Evolutionary conservation across 2,797 vertebrate genomes (phyloP).

Genomic region (Setipinna tenuifilis): DNA sequence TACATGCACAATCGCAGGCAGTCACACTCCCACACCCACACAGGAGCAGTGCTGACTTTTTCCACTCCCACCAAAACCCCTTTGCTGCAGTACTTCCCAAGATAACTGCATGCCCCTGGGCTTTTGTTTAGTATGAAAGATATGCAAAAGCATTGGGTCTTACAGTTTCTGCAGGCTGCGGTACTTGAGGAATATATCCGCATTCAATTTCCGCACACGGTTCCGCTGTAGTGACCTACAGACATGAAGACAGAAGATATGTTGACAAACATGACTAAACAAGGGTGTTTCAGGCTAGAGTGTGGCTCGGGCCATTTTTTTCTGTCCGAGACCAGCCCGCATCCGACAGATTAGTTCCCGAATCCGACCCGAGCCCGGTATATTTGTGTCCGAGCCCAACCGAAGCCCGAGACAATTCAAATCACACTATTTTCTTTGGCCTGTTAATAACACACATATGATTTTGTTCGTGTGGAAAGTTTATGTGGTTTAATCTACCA

Average conservation of each 20-base stretch:
- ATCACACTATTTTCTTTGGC: no score
- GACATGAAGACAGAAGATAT: constrained; percentile 36
- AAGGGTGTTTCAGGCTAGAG: no score
- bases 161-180: constrained; percentile 88
- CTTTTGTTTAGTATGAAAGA: neutral
- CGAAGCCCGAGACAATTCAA: no score
- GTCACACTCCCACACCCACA: constrained; percentile 19
- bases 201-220: constrained; percentile 80
- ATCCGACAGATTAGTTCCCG: no score
- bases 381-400: no score
- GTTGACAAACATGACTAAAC: neutral
- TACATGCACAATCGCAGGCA: neutral
- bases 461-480: no score
- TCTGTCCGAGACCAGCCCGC: no score
- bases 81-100: neutral
- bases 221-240: constrained; percentile 90
- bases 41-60: neutral
- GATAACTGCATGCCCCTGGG: neutral
- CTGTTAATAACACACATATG: no score
- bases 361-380: no score
- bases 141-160: constrained; percentile 61
- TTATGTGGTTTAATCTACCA: no score
- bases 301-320: no score
- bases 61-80: neutral
- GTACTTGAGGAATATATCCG: constrained; percentile 84